A percentile compares a stretch with the other conserved stretches of the same genome.
Evolutionary conservation across 1,140 invertebrate genomes (phyloP).

Genomic region (Drosophila sucinea): DNA sequence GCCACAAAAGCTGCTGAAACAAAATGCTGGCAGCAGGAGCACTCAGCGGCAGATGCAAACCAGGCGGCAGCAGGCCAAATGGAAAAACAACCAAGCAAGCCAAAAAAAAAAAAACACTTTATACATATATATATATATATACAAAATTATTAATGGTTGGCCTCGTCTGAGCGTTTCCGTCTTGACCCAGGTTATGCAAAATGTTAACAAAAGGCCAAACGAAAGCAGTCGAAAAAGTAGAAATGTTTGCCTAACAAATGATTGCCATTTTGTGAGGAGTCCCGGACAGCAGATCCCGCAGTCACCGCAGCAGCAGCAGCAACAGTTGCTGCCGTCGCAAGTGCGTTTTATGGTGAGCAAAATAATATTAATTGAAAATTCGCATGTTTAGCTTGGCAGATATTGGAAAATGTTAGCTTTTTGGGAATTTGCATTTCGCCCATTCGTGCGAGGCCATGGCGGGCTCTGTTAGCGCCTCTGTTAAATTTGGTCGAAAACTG

Average conservation of each 20-base stretch:
- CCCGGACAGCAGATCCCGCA: constrained; percentile 4
- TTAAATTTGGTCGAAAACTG: constrained; percentile 58
- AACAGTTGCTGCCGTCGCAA: constrained; percentile 20
- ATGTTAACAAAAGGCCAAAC: constrained; percentile 78
- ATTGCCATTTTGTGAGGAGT: constrained; percentile 58
- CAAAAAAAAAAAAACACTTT: constrained; percentile 33
- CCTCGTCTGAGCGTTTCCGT: constrained; percentile 73
- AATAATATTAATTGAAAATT: constrained; percentile 68
- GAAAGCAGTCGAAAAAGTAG: constrained; percentile 68
- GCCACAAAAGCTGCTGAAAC: constrained; percentile 6
- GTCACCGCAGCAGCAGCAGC: constrained; percentile 13
- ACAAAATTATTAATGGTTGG: constrained; percentile 71
- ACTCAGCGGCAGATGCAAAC: constrained; percentile 22
- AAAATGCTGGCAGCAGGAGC: constrained; percentile 10
- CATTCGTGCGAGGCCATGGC: no score
- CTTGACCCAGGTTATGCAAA: constrained; percentile 80
- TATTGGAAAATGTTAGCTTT: not conserved
- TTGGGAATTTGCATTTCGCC: not conserved
- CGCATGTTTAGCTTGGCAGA: constrained; percentile 24
- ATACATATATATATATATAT: no score
- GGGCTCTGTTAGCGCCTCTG: constrained; percentile 29
- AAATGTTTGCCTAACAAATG: constrained; percentile 78
- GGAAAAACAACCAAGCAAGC: constrained; percentile 36
- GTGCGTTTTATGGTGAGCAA: constrained; percentile 48
- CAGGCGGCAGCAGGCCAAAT: constrained; percentile 27